Percentiles rank a stretch among this genome's conserved stretches.
These are phyloP conservation scores for Oriolus oriolus DNA, from an alignment of 2,113 vertebrate genomes.

Conservation along the genomic window DNA sequence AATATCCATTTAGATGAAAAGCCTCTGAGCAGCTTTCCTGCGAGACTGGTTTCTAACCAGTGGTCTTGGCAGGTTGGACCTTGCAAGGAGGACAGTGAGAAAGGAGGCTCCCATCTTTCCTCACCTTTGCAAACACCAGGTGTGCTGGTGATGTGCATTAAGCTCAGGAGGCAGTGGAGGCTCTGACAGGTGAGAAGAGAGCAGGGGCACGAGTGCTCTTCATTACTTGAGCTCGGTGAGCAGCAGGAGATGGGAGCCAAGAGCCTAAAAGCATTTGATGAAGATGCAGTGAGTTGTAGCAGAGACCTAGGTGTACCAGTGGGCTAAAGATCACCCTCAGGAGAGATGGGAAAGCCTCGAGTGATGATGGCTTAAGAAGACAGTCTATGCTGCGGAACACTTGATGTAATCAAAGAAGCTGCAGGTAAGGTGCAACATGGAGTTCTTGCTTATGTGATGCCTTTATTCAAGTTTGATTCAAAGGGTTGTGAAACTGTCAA, in stretches of 20 bases:
- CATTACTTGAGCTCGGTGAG: not conserved
- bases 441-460: not conserved
- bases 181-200: not conserved
- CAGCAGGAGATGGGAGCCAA: not conserved
- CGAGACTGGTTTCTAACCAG: not conserved
- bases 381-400: not conserved
- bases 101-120: not conserved
- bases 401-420: too few relatives aligned
- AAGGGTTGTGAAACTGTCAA: not conserved
- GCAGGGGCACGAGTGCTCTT: not conserved
- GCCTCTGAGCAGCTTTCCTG: not conserved
- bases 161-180: not conserved
- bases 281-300: not conserved
- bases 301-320: not conserved
- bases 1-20: not conserved
- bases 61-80: not conserved
- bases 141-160: not conserved
- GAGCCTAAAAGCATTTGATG: not conserved
- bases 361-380: not conserved
- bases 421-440: not conserved
- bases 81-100: not conserved
- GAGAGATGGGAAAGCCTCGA: not conserved
- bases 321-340: fast-evolving
- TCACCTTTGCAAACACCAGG: not conserved
- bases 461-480: not conserved